Conservation (phyloP, 92 coral and sea anemone genomes). For the Siderastrea radians region DNA sequence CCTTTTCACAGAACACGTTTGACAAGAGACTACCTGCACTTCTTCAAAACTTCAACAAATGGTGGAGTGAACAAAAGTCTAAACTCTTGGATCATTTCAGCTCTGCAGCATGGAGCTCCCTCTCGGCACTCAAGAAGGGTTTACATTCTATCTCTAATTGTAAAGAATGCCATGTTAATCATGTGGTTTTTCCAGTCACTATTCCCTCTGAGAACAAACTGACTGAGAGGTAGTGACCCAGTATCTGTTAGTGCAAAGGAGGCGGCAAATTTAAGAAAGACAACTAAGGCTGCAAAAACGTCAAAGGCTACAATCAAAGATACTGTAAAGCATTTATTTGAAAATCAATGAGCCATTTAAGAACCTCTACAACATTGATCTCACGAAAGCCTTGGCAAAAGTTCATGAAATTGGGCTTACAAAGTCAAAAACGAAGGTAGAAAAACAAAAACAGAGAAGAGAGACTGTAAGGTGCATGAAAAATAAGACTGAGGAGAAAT, state of each 20-base stretch:
- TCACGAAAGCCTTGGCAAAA: constrained; percentile 14
- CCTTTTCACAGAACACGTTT: background rate
- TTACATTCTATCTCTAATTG: constrained; percentile 8
- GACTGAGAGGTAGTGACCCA: constrained; percentile 1
- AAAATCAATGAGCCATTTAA: constrained; percentile 14
- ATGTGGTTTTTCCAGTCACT: background rate
- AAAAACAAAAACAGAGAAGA: constrained; percentile 7
- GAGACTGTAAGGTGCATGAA: background rate
- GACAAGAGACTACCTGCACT: background rate
- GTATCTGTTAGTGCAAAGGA: background rate
- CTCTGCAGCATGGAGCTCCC: background rate
- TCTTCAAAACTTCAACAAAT: background rate
- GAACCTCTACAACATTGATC: background rate
- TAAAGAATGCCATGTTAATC: background rate
- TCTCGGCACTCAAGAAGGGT: constrained; percentile 2
- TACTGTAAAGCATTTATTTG: background rate
- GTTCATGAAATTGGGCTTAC: constrained; percentile 7
- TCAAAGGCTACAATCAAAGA: background rate
- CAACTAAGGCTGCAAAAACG: background rate
- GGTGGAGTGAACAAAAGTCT: background rate
- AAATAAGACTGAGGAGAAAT: constrained; percentile 1
- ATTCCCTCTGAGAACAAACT: constrained; percentile 1
- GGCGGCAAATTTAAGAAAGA: constrained; percentile 4
- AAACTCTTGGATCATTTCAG: constrained; percentile 12
- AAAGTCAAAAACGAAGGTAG: constrained; percentile 6